Evolutionary conservation across 2,888 invertebrate genomes (phyloP).

Genomic region (Melanotus villosus): DNA sequence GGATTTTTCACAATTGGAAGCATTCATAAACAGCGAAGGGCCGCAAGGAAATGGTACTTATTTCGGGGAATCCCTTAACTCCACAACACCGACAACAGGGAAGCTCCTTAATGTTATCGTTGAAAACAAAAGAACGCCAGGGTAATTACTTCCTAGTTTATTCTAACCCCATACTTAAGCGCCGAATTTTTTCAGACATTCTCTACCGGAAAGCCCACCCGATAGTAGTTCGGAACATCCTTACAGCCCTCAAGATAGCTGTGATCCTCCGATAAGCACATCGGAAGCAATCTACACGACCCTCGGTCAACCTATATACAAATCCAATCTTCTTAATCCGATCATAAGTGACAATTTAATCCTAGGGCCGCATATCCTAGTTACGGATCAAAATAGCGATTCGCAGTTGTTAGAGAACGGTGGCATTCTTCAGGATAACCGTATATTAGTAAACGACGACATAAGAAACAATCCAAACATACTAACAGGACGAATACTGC

Average conservation of each 20-base stretch:
- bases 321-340: conserved; percentile 63
- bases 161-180: too few relatives aligned
- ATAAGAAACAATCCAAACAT: conserved; percentile 52
- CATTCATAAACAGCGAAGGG: conserved; percentile 84
- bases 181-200: conserved; percentile 77
- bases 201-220: conserved; percentile 95
- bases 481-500: conserved; percentile 53
- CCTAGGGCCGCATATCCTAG: conserved; percentile 64
- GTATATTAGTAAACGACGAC: conserved; percentile 47
- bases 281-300: conserved; percentile 73
- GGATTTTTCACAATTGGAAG: conserved; percentile 86
- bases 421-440: conserved; percentile 43
- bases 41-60: conserved; percentile 68
- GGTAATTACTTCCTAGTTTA: conserved; percentile 57
- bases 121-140: conserved; percentile 64
- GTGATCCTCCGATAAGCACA: conserved; percentile 67
- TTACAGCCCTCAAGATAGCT: conserved; percentile 87
- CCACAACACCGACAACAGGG: conserved; percentile 54
- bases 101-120: conserved; percentile 67
- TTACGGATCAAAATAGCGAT: conserved; percentile 62
- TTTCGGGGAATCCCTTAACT: conserved; percentile 66
- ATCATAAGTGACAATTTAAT: conserved; percentile 64
- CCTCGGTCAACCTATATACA: conserved; percentile 62
- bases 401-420: conserved; percentile 60
- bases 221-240: conserved; percentile 97